phyloP scores from a whole-genome alignment of 2,113 vertebrate genomes.

The Cariama cristata region DNA sequence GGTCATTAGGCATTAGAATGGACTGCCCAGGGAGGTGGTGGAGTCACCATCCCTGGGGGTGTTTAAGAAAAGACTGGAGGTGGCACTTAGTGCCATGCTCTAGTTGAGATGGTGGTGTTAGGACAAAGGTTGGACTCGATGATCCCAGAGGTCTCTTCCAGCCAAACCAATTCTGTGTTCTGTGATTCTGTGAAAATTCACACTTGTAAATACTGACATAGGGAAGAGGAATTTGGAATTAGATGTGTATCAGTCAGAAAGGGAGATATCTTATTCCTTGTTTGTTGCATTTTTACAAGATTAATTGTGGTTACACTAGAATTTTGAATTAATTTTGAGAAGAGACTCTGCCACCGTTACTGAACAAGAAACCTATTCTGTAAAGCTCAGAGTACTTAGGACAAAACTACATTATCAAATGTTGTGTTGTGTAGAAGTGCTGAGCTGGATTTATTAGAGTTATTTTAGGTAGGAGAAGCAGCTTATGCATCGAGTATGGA shows the following conservation, averaged over 20 bases:
- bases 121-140: no score
- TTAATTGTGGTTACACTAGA: neutral
- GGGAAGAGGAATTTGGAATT: neutral
- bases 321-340: neutral
- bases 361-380: neutral
- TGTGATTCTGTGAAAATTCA: neutral
- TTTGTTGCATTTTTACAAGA: neutral
- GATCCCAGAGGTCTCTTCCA: no score
- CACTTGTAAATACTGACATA: neutral
- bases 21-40: no score
- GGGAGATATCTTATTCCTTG: neutral
- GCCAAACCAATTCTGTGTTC: no score
- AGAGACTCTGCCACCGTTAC: neutral
- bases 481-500: fast-evolving
- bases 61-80: no score
- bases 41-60: no score
- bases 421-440: neutral
- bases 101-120: no score
- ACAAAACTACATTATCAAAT: neutral
- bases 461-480: slow-evolving; percentile 1
- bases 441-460: neutral
- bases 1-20: no score
- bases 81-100: no score
- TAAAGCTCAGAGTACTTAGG: neutral
- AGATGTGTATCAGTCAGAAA: neutral